Evolutionary conservation across 2,797 vertebrate species (phyloP).

Genomic region (Chelidonichthys spinosus): DNA sequence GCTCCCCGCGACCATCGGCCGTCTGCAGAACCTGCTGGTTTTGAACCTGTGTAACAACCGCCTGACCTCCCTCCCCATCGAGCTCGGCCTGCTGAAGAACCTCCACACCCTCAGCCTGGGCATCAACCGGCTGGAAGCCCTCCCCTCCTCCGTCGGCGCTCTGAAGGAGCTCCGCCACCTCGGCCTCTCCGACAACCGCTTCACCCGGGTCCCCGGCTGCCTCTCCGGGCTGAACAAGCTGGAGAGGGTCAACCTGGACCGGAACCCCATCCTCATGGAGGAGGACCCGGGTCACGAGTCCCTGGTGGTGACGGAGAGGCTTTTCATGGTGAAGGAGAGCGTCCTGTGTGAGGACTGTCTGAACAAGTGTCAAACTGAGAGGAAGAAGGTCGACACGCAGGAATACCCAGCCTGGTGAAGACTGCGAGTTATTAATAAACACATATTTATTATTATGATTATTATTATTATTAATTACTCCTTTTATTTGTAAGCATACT

Average conservation of each 20-base stretch:
- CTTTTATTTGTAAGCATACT: background rate
- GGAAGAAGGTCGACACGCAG: slow-evolving; percentile 69
- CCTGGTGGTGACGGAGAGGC: slow-evolving; percentile 68
- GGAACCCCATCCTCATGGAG: slow-evolving; percentile 86
- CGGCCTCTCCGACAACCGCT: slow-evolving; percentile 90
- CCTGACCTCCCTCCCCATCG: slow-evolving; percentile 86
- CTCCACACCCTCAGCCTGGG: slow-evolving; percentile 89
- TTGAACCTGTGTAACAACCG: slow-evolving; percentile 94
- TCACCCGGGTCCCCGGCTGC: slow-evolving; percentile 82
- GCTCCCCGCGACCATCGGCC: slow-evolving; percentile 85
- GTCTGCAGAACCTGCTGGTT: slow-evolving; percentile 82
- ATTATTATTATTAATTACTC: no score
- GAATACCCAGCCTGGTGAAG: slow-evolving; percentile 80
- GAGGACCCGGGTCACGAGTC: slow-evolving; percentile 32
- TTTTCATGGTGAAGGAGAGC: slow-evolving; percentile 86
- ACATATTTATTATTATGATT: background rate
- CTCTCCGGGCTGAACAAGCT: slow-evolving; percentile 86
- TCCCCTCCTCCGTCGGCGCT: slow-evolving; percentile 81
- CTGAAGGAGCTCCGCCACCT: slow-evolving; percentile 88
- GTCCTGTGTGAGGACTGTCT: slow-evolving; percentile 86
- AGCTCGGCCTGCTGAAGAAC: slow-evolving; percentile 85
- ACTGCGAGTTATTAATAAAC: slow-evolving; percentile 67
- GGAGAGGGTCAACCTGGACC: slow-evolving; percentile 84
- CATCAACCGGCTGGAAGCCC: slow-evolving; percentile 86
- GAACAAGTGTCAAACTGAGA: slow-evolving; percentile 76